Evolutionary conservation across 2,113 vertebrate species (phyloP).

Genomic region (Odobenus rosmarus): DNA sequence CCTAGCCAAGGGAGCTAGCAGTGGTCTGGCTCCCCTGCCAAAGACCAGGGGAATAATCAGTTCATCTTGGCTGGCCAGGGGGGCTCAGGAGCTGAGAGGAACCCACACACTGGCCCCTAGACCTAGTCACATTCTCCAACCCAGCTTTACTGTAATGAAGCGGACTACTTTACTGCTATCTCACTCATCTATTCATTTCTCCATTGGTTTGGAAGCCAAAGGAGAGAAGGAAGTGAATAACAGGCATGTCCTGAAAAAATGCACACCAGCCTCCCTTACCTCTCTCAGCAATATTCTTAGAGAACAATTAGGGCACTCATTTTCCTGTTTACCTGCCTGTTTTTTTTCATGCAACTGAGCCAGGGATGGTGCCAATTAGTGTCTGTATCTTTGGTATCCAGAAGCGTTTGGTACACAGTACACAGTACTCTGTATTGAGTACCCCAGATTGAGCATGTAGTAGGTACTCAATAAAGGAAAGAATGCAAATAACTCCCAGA

Average conservation of each 20-base stretch:
- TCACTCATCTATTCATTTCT: background rate
- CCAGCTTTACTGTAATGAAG: background rate
- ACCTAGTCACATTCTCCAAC: background rate
- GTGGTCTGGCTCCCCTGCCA: background rate
- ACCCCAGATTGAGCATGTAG: background rate
- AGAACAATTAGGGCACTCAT: background rate
- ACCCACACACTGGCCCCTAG: rapidly evolving
- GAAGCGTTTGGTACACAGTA: background rate
- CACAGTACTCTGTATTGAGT: background rate
- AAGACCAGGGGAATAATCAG: rapidly evolving
- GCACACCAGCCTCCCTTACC: no score
- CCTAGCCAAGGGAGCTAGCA: rapidly evolving
- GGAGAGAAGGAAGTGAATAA: background rate
- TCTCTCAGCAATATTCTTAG: background rate
- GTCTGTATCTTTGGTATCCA: background rate
- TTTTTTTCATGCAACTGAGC: background rate
- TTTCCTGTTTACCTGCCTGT: background rate
- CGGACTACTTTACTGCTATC: no score
- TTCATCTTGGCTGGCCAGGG: background rate
- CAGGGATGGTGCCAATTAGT: rapidly evolving
- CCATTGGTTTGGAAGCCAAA: background rate
- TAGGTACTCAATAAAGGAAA: background rate
- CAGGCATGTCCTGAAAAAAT: background rate
- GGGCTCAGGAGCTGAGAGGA: background rate
- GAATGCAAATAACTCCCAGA: background rate